A percentile compares a stretch with the other conserved stretches of the same genome.
These are phyloP conservation scores for Hypselothyrea guttata DNA, from an alignment of 2,888 invertebrate genomes.

Conservation along the genomic window DNA sequence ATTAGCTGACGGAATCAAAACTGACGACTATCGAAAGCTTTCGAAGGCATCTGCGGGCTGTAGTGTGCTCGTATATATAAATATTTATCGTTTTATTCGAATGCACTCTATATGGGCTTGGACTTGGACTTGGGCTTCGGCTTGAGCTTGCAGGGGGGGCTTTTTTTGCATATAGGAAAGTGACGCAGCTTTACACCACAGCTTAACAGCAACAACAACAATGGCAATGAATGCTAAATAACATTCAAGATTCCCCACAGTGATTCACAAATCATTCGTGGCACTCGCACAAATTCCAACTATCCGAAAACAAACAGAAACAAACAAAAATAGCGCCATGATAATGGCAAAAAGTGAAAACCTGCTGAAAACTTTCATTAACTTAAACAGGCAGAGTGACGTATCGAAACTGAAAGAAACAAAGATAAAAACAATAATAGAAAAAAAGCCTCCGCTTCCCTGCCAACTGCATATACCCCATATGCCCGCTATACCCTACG, in stretches of 20 bases:
- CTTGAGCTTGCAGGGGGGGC: too few relatives aligned
- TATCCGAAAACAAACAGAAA: conserved; percentile 7
- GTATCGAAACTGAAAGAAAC: not conserved
- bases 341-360: conserved; percentile 45
- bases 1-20: conserved; percentile 29
- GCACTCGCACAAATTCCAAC: conserved; percentile 11
- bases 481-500: not conserved
- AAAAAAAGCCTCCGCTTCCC: not conserved
- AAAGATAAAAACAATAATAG: too few relatives aligned
- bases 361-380: conserved; percentile 38
- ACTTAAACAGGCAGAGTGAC: conserved; percentile 27
- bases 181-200: conserved; percentile 4
- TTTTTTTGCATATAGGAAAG: conserved; percentile 29
- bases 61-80: conserved; percentile 9
- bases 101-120: conserved; percentile 31
- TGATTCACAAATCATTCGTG: conserved; percentile 33
- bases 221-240: conserved; percentile 9
- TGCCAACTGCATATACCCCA: not conserved
- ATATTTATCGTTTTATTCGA: conserved; percentile 24
- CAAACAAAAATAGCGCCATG: too few relatives aligned
- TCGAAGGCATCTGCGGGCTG: not conserved
- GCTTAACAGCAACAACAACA: not conserved
- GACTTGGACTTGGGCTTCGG: too few relatives aligned
- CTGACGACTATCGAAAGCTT: conserved; percentile 8
- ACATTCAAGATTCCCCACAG: conserved; percentile 36